Percentiles rank a stretch among this genome's conserved stretches.
Conservation (phyloP, 2,113 vertebrate genomes). For the Sceloporus undulatus region DNA sequence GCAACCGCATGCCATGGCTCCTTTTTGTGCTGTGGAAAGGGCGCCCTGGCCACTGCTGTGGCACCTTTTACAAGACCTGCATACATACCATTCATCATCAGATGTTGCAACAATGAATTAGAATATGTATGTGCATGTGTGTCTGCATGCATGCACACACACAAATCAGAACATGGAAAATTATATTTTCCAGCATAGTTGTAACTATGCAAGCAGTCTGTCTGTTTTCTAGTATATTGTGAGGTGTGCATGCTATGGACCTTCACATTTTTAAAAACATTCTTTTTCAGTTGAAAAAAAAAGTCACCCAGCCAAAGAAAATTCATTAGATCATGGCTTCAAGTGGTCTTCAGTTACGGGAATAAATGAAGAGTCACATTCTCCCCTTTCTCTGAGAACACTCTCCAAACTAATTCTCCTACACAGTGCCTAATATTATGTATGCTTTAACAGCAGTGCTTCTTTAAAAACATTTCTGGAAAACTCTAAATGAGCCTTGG, state of each 20-base stretch:
- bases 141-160: too few relatives aligned
- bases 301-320: conserved; percentile 49
- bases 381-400: conserved; percentile 41
- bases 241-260: conserved; percentile 43
- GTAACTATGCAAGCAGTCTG: conserved; percentile 43
- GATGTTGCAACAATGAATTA: too few relatives aligned
- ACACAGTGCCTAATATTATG: neutral
- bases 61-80: too few relatives aligned
- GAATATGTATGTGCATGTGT: too few relatives aligned
- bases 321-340: conserved; percentile 53
- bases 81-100: too few relatives aligned
- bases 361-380: conserved; percentile 29
- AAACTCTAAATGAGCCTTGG: neutral
- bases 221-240: neutral
- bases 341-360: conserved; percentile 37
- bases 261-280: conserved; percentile 41
- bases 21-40: too few relatives aligned
- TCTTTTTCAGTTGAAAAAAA: neutral
- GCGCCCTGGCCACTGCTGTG: too few relatives aligned
- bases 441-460: conserved; percentile 32
- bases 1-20: too few relatives aligned
- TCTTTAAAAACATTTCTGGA: conserved; percentile 28
- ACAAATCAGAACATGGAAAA: too few relatives aligned
- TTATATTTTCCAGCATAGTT: too few relatives aligned
- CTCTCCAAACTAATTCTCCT: conserved; percentile 14